phyloP scores from a whole-genome alignment of 1,140 invertebrate species.

The Drosophila arizonae region DNA sequence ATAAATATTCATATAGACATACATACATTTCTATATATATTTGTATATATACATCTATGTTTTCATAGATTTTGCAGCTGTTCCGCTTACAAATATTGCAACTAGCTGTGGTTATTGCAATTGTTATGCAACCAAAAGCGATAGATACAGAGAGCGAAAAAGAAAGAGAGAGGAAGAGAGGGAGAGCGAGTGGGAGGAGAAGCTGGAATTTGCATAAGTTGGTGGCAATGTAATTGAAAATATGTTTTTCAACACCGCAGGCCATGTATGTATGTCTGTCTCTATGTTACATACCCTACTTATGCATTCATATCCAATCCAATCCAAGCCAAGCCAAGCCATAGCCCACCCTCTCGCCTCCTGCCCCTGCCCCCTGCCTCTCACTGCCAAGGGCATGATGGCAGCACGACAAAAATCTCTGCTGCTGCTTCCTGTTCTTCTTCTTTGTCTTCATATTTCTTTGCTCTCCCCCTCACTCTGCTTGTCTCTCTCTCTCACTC shows the following conservation, averaged over 20 bases:
- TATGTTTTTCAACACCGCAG: constrained; percentile 28
- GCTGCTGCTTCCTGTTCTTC: not conserved
- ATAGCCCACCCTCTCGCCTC: not conserved
- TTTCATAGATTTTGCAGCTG: too few relatives aligned
- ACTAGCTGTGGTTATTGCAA: constrained; percentile 39
- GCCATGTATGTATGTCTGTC: not conserved
- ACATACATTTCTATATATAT: not conserved
- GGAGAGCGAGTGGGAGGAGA: not conserved
- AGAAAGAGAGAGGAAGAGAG: not conserved
- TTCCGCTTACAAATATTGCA: constrained; percentile 36
- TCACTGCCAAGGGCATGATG: constrained; percentile 32
- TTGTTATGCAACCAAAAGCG: constrained; percentile 38
- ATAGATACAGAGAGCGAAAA: not conserved
- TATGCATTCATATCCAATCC: constrained; percentile 22
- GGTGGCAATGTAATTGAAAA: constrained; percentile 51
- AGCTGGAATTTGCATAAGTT: constrained; percentile 20
- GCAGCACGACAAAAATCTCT: constrained; percentile 23
- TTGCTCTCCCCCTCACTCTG: too few relatives aligned
- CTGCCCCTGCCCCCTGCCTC: not conserved
- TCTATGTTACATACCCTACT: constrained; percentile 12
- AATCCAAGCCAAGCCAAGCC: not conserved
- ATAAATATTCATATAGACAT: not conserved
- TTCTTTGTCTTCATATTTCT: too few relatives aligned
- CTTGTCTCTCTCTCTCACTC: too few relatives aligned
- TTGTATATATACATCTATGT: not conserved